Percentiles rank a stretch among this genome's conserved stretches.
Evolutionary conservation across 2,888 invertebrate genomes (phyloP).

Genomic region (Epicampocera succincta): DNA sequence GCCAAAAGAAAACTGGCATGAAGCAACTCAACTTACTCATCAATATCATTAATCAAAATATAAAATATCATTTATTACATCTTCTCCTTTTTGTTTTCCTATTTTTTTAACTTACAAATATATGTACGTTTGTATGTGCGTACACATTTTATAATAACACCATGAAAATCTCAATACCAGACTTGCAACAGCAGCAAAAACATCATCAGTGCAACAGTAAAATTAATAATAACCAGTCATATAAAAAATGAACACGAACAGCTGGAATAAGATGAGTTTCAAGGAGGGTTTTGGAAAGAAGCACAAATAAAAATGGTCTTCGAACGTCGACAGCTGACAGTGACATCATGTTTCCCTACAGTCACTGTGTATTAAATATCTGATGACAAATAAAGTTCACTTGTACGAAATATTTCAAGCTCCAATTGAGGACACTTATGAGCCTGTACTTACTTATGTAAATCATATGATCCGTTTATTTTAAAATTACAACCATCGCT

Average conservation of each 20-base stretch:
- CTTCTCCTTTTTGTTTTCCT: slow-evolving; percentile 66
- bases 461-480: too few relatives aligned
- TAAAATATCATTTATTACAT: slow-evolving; percentile 80
- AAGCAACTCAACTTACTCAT: slow-evolving; percentile 76
- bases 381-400: too few relatives aligned
- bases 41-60: slow-evolving; percentile 79
- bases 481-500: too few relatives aligned
- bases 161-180: slow-evolving; percentile 75
- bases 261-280: slow-evolving; percentile 30
- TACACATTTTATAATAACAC: slow-evolving; percentile 63
- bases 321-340: neutral
- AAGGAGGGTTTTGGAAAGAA: neutral
- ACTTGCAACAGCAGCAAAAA: slow-evolving; percentile 50
- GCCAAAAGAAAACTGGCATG: slow-evolving; percentile 12
- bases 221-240: slow-evolving; percentile 69
- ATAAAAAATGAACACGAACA: slow-evolving; percentile 53
- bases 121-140: neutral
- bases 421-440: too few relatives aligned
- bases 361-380: slow-evolving; percentile 2
- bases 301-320: slow-evolving; percentile 14
- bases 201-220: slow-evolving; percentile 65
- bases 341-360: neutral
- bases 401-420: too few relatives aligned
- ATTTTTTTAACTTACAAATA: neutral
- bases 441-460: too few relatives aligned